Evolutionary conservation across 2,113 vertebrate genomes (phyloP).

Genomic region (Dasyprocta punctata): DNA sequence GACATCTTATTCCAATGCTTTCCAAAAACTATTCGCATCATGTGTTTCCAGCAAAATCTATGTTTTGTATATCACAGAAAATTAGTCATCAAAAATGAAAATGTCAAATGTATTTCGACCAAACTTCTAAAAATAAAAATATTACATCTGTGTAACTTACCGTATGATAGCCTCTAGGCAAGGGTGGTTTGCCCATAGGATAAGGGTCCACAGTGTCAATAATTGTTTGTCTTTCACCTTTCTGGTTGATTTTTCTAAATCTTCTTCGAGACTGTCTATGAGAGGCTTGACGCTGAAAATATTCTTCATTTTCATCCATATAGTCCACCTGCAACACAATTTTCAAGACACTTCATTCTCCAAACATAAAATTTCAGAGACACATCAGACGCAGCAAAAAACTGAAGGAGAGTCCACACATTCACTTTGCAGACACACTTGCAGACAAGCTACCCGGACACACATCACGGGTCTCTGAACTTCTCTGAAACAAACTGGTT

Average conservation of each 20-base stretch:
- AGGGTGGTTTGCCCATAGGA: constrained; percentile 94
- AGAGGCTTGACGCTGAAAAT: constrained; percentile 98
- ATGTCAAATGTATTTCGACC: background rate
- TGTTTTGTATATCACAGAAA: background rate
- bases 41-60: background rate
- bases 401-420: background rate
- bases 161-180: constrained; percentile 97
- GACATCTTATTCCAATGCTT: background rate
- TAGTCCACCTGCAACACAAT: constrained; percentile 94
- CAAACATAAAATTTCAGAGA: background rate
- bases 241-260: constrained; percentile 99
- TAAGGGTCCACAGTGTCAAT: constrained; percentile 98
- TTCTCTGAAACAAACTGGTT: constrained; percentile 46
- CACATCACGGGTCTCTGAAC: background rate
- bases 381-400: background rate
- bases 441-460: constrained; percentile 2
- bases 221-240: constrained; percentile 98
- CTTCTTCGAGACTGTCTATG: constrained; percentile 97
- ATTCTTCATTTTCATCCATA: constrained; percentile 99
- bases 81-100: background rate
- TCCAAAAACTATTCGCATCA: constrained; percentile 30
- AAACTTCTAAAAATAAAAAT: background rate
- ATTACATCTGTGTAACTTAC: constrained; percentile 85
- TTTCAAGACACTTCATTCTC: constrained; percentile 58
- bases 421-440: constrained; percentile 44